phyloP scores from a whole-genome alignment of 2,888 invertebrate genomes.

The Hylaea fasciaria region DNA sequence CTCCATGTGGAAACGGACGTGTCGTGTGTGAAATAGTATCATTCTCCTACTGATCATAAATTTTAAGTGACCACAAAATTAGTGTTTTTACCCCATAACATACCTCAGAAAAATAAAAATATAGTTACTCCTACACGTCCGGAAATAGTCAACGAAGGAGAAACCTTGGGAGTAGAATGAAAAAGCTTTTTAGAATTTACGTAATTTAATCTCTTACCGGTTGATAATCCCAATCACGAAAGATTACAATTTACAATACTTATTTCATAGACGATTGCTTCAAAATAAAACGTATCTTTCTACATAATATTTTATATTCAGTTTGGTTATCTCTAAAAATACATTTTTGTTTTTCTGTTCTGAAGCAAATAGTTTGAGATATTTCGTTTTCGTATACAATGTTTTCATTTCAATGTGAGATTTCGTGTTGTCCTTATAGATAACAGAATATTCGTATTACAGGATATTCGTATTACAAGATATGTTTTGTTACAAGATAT shows the following conservation, averaged over 20 bases:
- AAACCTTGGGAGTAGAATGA: background rate
- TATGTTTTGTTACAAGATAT: conserved; percentile 81
- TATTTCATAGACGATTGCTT: conserved; percentile 72
- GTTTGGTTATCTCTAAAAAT: conserved; percentile 65
- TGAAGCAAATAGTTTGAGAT: conserved; percentile 61
- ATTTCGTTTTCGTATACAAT: conserved; percentile 75
- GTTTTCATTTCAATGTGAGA: conserved; percentile 58
- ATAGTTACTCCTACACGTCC: too few relatives aligned
- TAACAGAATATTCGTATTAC: conserved; percentile 60
- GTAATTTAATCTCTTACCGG: conserved; percentile 75
- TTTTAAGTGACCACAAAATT: too few relatives aligned
- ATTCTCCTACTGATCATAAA: too few relatives aligned
- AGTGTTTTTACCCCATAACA: too few relatives aligned
- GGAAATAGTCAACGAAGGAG: background rate
- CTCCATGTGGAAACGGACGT: too few relatives aligned
- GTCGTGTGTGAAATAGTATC: too few relatives aligned
- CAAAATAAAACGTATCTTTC: conserved; percentile 66
- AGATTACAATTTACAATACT: conserved; percentile 80
- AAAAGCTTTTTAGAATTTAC: conserved; percentile 49
- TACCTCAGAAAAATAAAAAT: too few relatives aligned
- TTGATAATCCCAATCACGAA: conserved; percentile 73
- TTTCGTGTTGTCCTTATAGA: conserved; percentile 69
- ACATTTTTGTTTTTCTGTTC: conserved; percentile 61
- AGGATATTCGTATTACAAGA: conserved; percentile 79
- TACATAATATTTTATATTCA: conserved; percentile 70